These are phyloP conservation scores for Antheraea mylitta DNA, from an alignment of 1,140 invertebrate species.

Conservation along the genomic window DNA sequence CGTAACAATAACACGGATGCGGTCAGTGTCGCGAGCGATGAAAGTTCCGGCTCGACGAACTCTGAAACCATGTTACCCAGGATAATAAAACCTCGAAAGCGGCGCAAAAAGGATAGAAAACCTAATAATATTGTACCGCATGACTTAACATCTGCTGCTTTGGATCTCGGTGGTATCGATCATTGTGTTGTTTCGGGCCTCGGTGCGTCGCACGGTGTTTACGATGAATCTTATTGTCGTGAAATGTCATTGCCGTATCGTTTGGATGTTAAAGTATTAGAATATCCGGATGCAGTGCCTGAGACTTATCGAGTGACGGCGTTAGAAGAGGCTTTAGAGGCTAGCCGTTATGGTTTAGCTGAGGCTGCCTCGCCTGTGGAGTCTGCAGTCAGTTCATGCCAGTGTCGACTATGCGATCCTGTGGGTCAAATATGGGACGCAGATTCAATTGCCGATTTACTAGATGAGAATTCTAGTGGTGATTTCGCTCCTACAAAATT, in stretches of 20 bases:
- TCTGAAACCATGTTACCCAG: constrained; percentile 90
- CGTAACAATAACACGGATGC: constrained; percentile 81
- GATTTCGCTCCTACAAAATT: constrained; percentile 70
- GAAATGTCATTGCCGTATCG: constrained; percentile 65
- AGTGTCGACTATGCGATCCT: constrained; percentile 89
- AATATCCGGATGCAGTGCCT: constrained; percentile 61
- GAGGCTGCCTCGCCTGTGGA: constrained; percentile 68
- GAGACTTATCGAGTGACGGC: constrained; percentile 65
- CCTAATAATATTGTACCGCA: constrained; percentile 76
- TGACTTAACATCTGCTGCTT: constrained; percentile 52
- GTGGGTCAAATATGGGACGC: constrained; percentile 88
- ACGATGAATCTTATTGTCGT: constrained; percentile 67
- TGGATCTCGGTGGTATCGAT: constrained; percentile 56
- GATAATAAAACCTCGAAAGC: constrained; percentile 93
- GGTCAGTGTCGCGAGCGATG: constrained; percentile 86
- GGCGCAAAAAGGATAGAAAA: constrained; percentile 93
- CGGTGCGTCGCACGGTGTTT: constrained; percentile 51
- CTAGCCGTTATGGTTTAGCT: constrained; percentile 59
- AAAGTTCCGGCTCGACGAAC: constrained; percentile 84
- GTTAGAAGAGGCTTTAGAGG: constrained; percentile 72
- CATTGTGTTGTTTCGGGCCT: constrained; percentile 62
- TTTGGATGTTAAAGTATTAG: constrained; percentile 63
- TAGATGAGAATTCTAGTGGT: constrained; percentile 68
- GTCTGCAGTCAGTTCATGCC: constrained; percentile 82
- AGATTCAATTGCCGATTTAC: constrained; percentile 73